phyloP scores from a whole-genome alignment of 2,113 vertebrate genomes.

The Pseudonaja textilis region DNA sequence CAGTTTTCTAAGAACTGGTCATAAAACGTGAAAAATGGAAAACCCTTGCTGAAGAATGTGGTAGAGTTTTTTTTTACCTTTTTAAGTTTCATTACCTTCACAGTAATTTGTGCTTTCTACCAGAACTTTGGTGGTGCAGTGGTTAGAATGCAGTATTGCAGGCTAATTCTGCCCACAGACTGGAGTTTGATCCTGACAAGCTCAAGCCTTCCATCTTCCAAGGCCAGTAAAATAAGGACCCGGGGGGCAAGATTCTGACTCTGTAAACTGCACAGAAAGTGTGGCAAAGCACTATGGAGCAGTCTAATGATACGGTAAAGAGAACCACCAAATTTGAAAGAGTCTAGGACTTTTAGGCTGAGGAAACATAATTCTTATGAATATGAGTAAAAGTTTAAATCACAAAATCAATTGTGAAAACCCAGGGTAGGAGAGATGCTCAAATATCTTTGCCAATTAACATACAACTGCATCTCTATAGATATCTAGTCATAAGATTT shows the following conservation, averaged over 20 bases:
- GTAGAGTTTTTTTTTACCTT: background rate
- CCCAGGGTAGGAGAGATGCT: background rate
- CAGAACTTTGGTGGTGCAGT: no score
- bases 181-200: no score
- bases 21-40: background rate
- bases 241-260: no score
- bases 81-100: background rate
- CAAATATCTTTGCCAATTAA: background rate
- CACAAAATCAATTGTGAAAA: background rate
- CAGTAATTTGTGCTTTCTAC: background rate
- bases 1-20: constrained; percentile 1
- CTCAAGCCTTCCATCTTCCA: no score
- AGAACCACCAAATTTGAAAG: background rate
- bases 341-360: background rate
- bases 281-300: no score
- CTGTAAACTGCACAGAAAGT: no score
- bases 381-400: background rate
- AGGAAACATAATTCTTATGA: background rate
- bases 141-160: no score
- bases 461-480: background rate
- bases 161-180: no score
- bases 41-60: background rate
- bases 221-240: no score
- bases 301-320: background rate
- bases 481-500: background rate